Percentiles rank a stretch among this genome's conserved stretches.
These are phyloP conservation scores for Cyprinodon variegatus DNA, from an alignment of 2,113 vertebrate genomes.

Conservation along the genomic window DNA sequence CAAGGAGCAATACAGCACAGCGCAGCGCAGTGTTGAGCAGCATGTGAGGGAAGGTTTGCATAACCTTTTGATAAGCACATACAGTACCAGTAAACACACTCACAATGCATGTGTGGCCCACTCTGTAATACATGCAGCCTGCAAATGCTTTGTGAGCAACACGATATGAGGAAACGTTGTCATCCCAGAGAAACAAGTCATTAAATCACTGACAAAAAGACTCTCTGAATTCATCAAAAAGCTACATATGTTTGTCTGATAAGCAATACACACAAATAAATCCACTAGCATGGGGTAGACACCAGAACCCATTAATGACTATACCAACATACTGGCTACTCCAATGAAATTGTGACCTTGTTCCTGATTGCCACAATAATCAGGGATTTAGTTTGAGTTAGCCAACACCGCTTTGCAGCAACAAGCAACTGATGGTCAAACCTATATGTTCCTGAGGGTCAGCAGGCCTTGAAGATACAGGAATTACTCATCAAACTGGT, in stretches of 20 bases:
- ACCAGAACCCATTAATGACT: background rate
- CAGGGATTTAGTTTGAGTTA: background rate
- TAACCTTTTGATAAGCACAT: constrained; percentile 47
- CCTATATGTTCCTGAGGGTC: too few relatives aligned
- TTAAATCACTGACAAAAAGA: background rate
- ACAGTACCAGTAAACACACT: background rate
- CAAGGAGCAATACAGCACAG: constrained; percentile 44
- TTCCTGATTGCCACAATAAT: background rate
- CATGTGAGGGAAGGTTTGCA: constrained; percentile 50
- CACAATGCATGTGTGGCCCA: background rate
- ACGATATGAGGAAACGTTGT: background rate
- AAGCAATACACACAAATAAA: background rate
- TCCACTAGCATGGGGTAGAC: background rate
- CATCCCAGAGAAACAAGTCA: background rate
- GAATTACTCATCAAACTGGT: too few relatives aligned
- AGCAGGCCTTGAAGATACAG: too few relatives aligned
- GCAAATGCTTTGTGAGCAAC: background rate
- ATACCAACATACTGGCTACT: background rate
- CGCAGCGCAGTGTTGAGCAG: constrained; percentile 30
- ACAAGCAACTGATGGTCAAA: too few relatives aligned
- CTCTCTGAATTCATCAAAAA: background rate
- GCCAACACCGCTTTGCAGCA: too few relatives aligned
- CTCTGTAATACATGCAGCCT: background rate
- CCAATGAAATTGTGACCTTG: background rate
- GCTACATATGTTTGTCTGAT: background rate